Conservation (phyloP, 53 echinoderm and acorn worm genomes). For the Pentamera pediparva region DNA sequence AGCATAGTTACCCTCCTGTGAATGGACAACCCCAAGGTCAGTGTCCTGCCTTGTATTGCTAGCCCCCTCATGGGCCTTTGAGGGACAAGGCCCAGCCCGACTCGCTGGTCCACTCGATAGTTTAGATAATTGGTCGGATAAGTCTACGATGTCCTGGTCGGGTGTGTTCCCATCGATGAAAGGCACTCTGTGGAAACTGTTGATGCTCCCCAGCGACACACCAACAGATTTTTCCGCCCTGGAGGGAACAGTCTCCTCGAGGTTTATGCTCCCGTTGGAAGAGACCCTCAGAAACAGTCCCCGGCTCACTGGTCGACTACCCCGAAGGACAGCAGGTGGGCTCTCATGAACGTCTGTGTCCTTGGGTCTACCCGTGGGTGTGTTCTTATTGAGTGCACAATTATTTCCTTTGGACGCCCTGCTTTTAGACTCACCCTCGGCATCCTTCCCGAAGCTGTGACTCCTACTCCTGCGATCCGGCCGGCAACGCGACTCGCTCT, state of each 20-base stretch:
- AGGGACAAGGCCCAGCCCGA: neutral
- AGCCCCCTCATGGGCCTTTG: neutral
- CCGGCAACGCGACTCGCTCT: too few relatives aligned
- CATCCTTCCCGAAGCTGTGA: too few relatives aligned
- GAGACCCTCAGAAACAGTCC: too few relatives aligned
- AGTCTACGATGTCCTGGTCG: slow-evolving; percentile 1
- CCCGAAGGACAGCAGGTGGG: too few relatives aligned
- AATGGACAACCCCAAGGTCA: neutral
- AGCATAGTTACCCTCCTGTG: too few relatives aligned
- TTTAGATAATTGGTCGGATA: slow-evolving; percentile 24
- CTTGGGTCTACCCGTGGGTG: too few relatives aligned
- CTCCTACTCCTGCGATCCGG: too few relatives aligned
- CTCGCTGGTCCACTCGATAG: neutral
- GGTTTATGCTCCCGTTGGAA: slow-evolving; percentile 5
- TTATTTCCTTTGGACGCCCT: too few relatives aligned
- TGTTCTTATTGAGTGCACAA: too few relatives aligned
- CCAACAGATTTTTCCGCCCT: slow-evolving; percentile 1
- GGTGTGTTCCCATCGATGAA: slow-evolving; percentile 79
- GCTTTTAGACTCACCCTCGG: too few relatives aligned
- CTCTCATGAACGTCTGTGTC: too few relatives aligned
- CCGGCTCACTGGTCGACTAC: too few relatives aligned
- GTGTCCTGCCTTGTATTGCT: neutral
- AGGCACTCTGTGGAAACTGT: slow-evolving; percentile 71
- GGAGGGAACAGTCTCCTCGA: slow-evolving; percentile 9
- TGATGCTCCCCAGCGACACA: slow-evolving; percentile 9